Evolutionary conservation across 2,797 vertebrate genomes (phyloP).

Genomic region (Lindbergichthys nudifrons): DNA sequence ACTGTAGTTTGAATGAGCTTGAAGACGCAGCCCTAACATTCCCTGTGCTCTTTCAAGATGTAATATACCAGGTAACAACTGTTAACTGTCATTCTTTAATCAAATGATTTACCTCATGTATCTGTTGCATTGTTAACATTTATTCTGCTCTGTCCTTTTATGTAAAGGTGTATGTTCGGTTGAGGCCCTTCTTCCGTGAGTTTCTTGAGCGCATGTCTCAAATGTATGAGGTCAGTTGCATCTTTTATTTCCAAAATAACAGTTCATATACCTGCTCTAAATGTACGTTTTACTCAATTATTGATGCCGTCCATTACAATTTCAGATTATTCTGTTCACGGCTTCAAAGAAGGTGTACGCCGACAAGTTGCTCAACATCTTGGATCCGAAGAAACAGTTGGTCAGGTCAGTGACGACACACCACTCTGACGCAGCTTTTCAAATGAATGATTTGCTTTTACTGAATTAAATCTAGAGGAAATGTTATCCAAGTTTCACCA

Average conservation of each 20-base stretch:
- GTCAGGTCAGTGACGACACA: slow-evolving; percentile 88
- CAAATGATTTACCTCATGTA: slow-evolving; percentile 84
- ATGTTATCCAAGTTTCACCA: not conserved
- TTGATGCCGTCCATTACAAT: slow-evolving; percentile 19
- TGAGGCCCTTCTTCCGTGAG: slow-evolving; percentile 98
- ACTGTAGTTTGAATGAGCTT: slow-evolving; percentile 97
- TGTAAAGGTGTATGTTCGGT: slow-evolving; percentile 93
- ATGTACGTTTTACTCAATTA: not conserved
- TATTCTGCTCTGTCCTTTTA: slow-evolving; percentile 82
- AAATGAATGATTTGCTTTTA: not conserved
- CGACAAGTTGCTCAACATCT: slow-evolving; percentile 98
- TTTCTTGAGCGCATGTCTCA: slow-evolving; percentile 99
- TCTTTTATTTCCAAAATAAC: not conserved
- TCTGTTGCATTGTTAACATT: not conserved
- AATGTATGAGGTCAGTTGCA: slow-evolving; percentile 95
- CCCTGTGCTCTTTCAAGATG: slow-evolving; percentile 98
- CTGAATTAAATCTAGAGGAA: not conserved
- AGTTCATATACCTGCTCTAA: not conserved
- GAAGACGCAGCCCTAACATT: slow-evolving; percentile 99
- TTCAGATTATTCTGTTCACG: slow-evolving; percentile 98
- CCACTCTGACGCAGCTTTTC: not conserved
- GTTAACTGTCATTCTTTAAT: slow-evolving; percentile 45
- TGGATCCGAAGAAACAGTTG: slow-evolving; percentile 98
- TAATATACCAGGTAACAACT: slow-evolving; percentile 95
- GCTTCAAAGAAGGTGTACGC: slow-evolving; percentile 99